phyloP scores from a whole-genome alignment of 2,113 vertebrate genomes.

The Petrocephalus zakoni region DNA sequence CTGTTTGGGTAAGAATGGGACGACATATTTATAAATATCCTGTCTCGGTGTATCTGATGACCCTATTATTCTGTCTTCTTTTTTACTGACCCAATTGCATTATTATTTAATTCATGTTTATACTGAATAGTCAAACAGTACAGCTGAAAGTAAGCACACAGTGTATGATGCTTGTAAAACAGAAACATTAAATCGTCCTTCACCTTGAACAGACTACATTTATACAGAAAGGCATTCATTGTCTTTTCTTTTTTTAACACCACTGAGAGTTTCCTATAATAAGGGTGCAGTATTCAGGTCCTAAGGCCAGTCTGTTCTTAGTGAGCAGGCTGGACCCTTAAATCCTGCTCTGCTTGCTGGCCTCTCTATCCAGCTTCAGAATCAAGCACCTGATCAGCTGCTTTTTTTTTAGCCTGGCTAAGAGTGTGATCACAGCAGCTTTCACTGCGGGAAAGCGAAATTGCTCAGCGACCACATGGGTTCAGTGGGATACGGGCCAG shows the following conservation, averaged over 20 bases:
- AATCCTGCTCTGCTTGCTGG: neutral
- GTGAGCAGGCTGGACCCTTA: neutral
- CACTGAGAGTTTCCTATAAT: neutral
- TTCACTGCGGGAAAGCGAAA: neutral
- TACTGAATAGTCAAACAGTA: neutral
- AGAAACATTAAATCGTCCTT: neutral
- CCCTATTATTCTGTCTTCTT: neutral
- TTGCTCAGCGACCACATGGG: neutral
- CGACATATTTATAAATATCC: neutral
- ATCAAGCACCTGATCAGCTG: neutral
- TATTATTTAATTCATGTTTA: neutral
- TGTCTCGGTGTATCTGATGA: neutral
- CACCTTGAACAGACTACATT: conserved; percentile 1
- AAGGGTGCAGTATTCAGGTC: neutral
- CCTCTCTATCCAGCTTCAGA: neutral
- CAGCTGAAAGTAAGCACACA: neutral
- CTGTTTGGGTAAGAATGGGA: neutral
- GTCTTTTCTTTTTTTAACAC: neutral
- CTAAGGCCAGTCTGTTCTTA: neutral
- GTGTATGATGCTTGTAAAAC: neutral
- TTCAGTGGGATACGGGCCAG: neutral
- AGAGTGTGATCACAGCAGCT: neutral
- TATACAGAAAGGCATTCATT: neutral
- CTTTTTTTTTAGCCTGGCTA: neutral
- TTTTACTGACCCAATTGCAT: neutral